phyloP scores from a whole-genome alignment of 2,113 vertebrate species.

The Tyto alba region DNA sequence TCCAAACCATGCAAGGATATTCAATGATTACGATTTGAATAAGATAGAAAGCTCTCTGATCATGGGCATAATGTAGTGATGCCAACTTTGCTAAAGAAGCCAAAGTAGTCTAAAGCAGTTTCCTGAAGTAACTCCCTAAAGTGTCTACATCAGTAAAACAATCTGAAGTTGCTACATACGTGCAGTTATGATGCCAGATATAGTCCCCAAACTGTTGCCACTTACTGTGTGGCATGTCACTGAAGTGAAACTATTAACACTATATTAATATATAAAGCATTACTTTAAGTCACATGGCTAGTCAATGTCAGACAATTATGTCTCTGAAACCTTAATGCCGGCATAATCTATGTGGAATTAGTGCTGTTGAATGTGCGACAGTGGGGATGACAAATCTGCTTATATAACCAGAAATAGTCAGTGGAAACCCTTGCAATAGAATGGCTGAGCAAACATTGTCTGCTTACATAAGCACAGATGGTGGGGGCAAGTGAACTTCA shows the following conservation, averaged over 20 bases:
- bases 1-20: neutral
- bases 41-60: neutral
- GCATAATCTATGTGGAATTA: neutral
- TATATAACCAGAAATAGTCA: neutral
- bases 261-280: neutral
- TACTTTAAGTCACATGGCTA: neutral
- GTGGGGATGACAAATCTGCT: neutral
- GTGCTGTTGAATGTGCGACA: neutral
- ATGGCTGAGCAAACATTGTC: neutral
- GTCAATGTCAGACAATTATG: neutral
- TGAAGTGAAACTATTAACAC: neutral
- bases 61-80: rapidly evolving
- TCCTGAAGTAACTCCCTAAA: neutral
- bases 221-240: neutral
- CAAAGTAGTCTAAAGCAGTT: neutral
- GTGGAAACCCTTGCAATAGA: neutral
- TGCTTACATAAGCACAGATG: neutral
- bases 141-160: neutral
- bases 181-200: neutral
- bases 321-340: neutral
- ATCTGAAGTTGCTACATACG: neutral
- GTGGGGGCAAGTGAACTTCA: neutral
- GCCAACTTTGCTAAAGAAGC: neutral
- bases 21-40: neutral
- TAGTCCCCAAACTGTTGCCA: neutral